phyloP scores from a whole-genome alignment of 2,888 invertebrate species.

The Cryptocephalus moraei region DNA sequence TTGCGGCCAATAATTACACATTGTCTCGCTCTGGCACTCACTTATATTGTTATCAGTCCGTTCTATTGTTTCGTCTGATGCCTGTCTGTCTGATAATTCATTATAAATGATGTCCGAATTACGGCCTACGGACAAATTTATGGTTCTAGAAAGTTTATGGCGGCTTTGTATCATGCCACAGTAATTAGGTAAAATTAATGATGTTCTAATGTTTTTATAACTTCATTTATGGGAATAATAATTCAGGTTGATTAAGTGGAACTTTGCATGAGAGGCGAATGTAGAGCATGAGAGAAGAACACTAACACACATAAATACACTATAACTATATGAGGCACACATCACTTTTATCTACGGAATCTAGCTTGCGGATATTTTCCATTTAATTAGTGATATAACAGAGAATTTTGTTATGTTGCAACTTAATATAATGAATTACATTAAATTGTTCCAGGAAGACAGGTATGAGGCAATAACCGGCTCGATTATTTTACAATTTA shows the following conservation, averaged over 20 bases:
- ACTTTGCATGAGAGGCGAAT: background rate
- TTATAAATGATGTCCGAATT: conserved; percentile 12
- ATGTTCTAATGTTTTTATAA: conserved; percentile 11
- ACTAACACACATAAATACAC: too few species aligned
- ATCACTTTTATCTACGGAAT: too few species aligned
- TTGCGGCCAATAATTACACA: conserved; percentile 25
- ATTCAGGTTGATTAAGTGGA: background rate
- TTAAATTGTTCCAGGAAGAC: too few species aligned
- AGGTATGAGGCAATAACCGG: too few species aligned
- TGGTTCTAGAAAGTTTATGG: conserved; percentile 7
- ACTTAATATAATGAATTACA: too few species aligned
- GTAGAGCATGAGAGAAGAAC: background rate
- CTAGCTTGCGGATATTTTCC: too few species aligned
- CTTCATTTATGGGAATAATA: conserved; percentile 4
- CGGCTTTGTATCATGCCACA: conserved; percentile 3
- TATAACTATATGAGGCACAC: too few species aligned
- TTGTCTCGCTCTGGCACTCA: conserved; percentile 29
- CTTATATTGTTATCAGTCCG: conserved; percentile 25
- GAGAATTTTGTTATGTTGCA: too few species aligned
- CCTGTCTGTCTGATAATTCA: conserved; percentile 11
- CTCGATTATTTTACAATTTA: too few species aligned
- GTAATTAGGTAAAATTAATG: conserved; percentile 11
- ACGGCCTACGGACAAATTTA: conserved; percentile 10
- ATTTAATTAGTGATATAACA: too few species aligned
- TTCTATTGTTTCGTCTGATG: conserved; percentile 13